Conservation (phyloP, 2,113 vertebrate species). For the Sapajus apella region DNA sequence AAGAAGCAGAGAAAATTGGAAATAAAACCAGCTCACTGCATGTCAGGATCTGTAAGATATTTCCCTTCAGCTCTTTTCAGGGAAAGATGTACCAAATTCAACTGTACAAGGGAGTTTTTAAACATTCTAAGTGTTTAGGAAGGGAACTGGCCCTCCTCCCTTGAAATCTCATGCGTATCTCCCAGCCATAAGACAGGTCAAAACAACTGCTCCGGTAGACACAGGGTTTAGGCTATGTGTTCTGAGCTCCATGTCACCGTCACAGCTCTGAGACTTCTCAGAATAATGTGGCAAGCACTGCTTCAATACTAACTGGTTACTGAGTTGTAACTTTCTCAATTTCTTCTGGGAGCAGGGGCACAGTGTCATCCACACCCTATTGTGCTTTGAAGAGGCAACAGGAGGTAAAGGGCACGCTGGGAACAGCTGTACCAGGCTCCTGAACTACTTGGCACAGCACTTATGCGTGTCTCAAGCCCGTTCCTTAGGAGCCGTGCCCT, state of each 20-base stretch:
- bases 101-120: not conserved
- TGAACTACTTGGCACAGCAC: not conserved
- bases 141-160: not conserved
- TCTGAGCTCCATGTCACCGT: not conserved
- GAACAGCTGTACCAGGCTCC: constrained; percentile 46
- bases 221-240: not conserved
- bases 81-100: not conserved
- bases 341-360: not conserved
- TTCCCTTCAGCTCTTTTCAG: not conserved
- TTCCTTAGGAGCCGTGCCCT: constrained; percentile 33
- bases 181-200: constrained; percentile 41
- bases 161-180: not conserved
- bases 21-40: not conserved
- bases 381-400: not conserved
- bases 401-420: not conserved
- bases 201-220: constrained; percentile 47
- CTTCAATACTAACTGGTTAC: not conserved
- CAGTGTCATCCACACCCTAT: not conserved
- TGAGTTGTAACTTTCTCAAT: not conserved
- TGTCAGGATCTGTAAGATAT: not conserved
- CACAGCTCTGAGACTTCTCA: not conserved
- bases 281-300: not conserved
- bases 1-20: not conserved
- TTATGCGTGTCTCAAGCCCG: not conserved
- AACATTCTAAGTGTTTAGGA: constrained; percentile 21